Evolutionary conservation across 2,888 invertebrate species (phyloP), one percentile per base, ranked within the genome.

Genomic region (Synanthedon andrenaeformis): DNA sequence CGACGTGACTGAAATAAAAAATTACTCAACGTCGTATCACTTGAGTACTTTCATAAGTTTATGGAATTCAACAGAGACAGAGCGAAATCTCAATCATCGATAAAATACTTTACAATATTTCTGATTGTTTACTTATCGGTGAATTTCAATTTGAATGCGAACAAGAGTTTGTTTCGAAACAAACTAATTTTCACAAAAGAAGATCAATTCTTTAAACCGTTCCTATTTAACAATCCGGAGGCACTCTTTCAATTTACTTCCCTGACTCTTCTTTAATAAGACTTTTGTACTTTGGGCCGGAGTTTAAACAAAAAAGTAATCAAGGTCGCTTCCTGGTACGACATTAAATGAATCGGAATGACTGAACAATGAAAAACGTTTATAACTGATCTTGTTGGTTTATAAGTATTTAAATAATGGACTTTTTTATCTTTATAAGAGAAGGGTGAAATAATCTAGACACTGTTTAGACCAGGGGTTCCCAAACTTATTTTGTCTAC

Each of bases 1-100:
- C 66, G 64, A 82, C 82, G 82, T 82, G 82, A 79, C 68, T 63
- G 57, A 75, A 80, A 82, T 82, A 70, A 72, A 67, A 72, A 73
- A 51, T 35, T n/a, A 35, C 12, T 13, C 50, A 35, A 4, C n/a
- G 14, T 45, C 11, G 14, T 45, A 45, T 45, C 13, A 45, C 13
- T 45, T 45, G 45, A 45, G 14, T 14, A 45, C 23, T 49, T 49
- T 13, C 19, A 49, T 55, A 54, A 55, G 59, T 59, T 58, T 61
- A 52, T 48, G 45, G 45, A 53, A 56, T 57, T 59, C 55, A 57
- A 56, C 56, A 51, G 58, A 52, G 55, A 54, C 56, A 58, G 57
- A 53, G 51, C 12, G 49, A 51, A 53, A 42, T 19, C 23, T 14
- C n/a, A 50, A 49, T 49, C 49, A 14, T 49, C 19, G 6, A 49